Evolutionary conservation across 2,113 vertebrate species (phyloP), one percentile per base, ranked within the genome.

Genomic region (Cheilinus undulatus): DNA sequence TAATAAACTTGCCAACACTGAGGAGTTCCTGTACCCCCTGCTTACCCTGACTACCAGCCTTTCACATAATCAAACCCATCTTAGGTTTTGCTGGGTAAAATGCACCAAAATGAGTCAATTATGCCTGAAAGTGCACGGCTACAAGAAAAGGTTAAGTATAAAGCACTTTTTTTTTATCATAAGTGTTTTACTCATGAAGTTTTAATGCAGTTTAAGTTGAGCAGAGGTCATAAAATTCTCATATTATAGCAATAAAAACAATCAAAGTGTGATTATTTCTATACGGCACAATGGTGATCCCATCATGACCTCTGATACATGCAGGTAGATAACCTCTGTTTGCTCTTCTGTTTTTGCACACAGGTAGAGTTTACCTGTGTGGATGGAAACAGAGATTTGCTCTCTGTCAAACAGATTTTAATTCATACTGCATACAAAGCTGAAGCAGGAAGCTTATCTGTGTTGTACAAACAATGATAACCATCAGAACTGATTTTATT

Each of bases 391-490:
- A 78, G 63, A 80, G 69, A 79, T 77, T 79, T 36, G 26, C 13
- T 26, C 30, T n/a, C 43, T 28, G 49, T 69, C 32, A 53, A 77
- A 77, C 69, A 70, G 42, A 68, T 60, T n/a, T 68, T 48, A 56
- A 43, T 69, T 46, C 23, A 46, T 45, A 60, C 49, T 74, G 60
- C 52, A 63, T 28, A 51, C 70, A 61, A 71, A 78, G 71, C 64
- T 65, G 59, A 53, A 46, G 58, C 48, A 50, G 36, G 50, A 10
- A 73, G 79, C 66, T 84, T 77, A 83, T 77, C 79, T 61, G 27
- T 88, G 76, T 80, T 89, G 84, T 64, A 53, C 74, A 82, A 86
- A 89, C 73, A 85, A 17, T 23, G 60, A 76, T 57, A 50, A 26
- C 23, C 15, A 59, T 67, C 51, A n/a, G 38, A 8, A 30, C 13